Base-by-base conservation (phyloP, 37 sponge, comb jelly and placozoan species). In the Crambe crambe region DNA sequence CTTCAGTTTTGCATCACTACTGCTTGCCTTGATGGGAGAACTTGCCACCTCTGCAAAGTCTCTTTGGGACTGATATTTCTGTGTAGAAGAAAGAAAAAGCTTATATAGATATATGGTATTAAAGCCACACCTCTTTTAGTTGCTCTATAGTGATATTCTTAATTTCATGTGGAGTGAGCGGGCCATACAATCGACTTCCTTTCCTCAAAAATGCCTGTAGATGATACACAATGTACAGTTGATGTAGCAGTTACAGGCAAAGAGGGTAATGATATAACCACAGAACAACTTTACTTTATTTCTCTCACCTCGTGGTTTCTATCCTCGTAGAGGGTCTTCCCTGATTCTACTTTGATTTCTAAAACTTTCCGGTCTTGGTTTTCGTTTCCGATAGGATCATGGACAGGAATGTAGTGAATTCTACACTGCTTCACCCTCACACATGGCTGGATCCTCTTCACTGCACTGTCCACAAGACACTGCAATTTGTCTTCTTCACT, bases 151-250 rank as follows among this genome's bases (percentile, higher is more conserved):
- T 76, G 37, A 66, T 74, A 0, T 31, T 21, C 75, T 89, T 89
- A 57, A 89, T 89, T 65, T 89, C 80, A 37, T 83, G 79, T 37
- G 89, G 85, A 42, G 80, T 66, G 56, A 89, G 85, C 0, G 89
- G 80, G 42, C 80, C 89, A 57, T 42, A 51, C 2, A 30, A 8
- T 3, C 47, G 25, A 2, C 21, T 2, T 22, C 41, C 77, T 0
- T 66, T 68, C 31, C 83, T 75, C 37, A 56, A 20, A 27, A 43
- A 81, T 27, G 66, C 56, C 80, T 86, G 59, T 27, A 58, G 25
- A 44, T 9, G n/a, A n/a, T n/a, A n/a, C n/a, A n/a, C n/a, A n/a
- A n/a, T n/a, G n/a, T n/a, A n/a, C n/a, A n/a, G n/a, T n/a, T n/a
- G n/a, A n/a, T n/a, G n/a, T n/a, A n/a, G n/a, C n/a, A n/a, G n/a